Percentiles rank a stretch among this genome's conserved stretches.
These are phyloP conservation scores for Anseranas semipalmata DNA, from an alignment of 2,113 vertebrate species.

Conservation along the genomic window DNA sequence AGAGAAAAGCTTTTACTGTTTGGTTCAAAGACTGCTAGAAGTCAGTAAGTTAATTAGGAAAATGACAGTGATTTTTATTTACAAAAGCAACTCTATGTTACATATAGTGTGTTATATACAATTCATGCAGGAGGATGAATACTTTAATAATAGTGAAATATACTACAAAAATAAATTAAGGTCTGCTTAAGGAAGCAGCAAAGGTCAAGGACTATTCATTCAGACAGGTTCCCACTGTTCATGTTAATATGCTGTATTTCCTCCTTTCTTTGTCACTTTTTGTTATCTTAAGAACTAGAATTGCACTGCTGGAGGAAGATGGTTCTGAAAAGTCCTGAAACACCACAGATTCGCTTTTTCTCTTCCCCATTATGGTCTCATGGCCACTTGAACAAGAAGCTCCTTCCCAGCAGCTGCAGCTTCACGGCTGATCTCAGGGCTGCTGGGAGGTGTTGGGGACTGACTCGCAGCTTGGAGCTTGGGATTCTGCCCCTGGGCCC, in stretches of 20 bases:
- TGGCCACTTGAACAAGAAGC: neutral
- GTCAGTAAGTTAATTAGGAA: neutral
- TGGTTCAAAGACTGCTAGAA: neutral
- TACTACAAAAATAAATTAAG: neutral
- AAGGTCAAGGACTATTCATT: neutral
- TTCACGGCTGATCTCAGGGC: neutral
- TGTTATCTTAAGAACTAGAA: neutral
- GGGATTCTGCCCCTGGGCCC: neutral
- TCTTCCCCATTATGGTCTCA: neutral
- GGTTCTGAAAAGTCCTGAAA: constrained; percentile 15
- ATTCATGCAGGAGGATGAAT: neutral
- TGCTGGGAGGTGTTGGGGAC: neutral
- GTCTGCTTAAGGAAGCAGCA: neutral
- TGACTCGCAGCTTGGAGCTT: neutral
- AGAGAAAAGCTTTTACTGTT: neutral
- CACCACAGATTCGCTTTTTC: neutral
- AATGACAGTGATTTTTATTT: neutral
- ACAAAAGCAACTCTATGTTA: neutral
- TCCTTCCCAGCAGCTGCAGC: neutral
- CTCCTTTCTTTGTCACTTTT: neutral
- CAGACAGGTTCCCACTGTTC: neutral
- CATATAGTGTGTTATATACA: neutral
- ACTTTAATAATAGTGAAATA: neutral
- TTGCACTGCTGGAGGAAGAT: neutral
- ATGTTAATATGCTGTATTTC: neutral